Conservation (phyloP, 2,113 vertebrate species). For the Cyprinodon variegatus region DNA sequence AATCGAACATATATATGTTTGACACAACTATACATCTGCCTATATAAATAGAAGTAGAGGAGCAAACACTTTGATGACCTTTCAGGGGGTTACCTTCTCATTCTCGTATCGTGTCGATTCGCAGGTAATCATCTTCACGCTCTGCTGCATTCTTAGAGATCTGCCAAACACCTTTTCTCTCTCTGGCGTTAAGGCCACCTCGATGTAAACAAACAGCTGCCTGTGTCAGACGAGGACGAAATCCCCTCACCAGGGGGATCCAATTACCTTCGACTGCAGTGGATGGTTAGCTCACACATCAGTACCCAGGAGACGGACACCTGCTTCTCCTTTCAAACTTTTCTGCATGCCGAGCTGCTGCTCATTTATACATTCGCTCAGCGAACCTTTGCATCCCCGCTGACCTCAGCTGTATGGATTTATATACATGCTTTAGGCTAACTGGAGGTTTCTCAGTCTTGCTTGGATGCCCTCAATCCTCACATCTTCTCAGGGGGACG, state of each 20-base stretch:
- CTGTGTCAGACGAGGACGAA: slow-evolving; percentile 39
- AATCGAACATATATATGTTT: neutral
- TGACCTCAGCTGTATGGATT: neutral
- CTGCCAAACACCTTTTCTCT: slow-evolving; percentile 32
- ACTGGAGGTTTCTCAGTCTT: slow-evolving; percentile 1
- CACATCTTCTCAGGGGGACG: slow-evolving; percentile 1
- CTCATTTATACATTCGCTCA: slow-evolving; percentile 57
- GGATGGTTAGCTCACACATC: slow-evolving; percentile 49
- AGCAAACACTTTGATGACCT: neutral
- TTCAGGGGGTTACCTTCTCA: neutral
- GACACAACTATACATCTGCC: neutral
- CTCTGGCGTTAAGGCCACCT: slow-evolving; percentile 31
- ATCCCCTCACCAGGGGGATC: slow-evolving; percentile 30
- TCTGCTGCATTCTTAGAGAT: slow-evolving; percentile 29
- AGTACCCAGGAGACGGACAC: slow-evolving; percentile 37
- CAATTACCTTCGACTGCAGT: slow-evolving; percentile 63
- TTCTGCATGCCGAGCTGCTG: slow-evolving; percentile 25
- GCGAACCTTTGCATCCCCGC: slow-evolving; percentile 41
- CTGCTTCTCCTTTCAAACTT: neutral
- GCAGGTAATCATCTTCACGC: slow-evolving; percentile 63
- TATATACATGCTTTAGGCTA: slow-evolving; percentile 3
- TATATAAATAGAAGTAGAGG: neutral
- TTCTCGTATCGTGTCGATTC: slow-evolving; percentile 33
- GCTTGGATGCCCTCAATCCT: slow-evolving; percentile 24
- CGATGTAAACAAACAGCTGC: slow-evolving; percentile 50